Conservation (phyloP, 2,797 vertebrate genomes). For the Simalia tracyae region DNA sequence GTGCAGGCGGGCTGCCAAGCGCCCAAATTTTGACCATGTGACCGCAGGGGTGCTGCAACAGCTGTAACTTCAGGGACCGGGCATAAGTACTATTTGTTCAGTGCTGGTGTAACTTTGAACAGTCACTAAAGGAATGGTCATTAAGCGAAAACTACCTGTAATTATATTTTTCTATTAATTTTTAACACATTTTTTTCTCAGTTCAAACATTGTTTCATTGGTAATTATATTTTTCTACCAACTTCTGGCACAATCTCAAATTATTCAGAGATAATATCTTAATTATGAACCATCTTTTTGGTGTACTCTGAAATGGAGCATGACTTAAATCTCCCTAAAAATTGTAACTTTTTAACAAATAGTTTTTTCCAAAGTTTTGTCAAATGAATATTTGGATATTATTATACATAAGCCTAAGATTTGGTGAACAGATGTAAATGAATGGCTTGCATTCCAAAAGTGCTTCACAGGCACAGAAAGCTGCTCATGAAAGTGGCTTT, state of each 20-base stretch:
- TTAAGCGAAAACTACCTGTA: background rate
- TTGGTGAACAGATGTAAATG: background rate
- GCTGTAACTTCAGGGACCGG: background rate
- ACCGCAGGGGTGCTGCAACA: background rate
- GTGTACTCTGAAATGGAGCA: background rate
- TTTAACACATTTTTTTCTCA: background rate
- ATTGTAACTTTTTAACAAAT: background rate
- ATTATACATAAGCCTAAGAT: background rate
- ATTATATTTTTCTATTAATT: background rate
- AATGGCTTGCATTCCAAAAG: background rate
- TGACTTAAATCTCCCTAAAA: background rate
- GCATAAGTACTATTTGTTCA: background rate
- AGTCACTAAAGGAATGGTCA: background rate
- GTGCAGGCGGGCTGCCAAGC: background rate
- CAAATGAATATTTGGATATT: background rate
- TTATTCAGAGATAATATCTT: background rate
- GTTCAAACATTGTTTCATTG: background rate
- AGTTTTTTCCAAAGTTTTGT: background rate
- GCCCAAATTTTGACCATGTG: background rate
- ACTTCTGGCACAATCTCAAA: background rate
- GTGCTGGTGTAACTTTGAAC: background rate
- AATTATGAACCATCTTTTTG: background rate
- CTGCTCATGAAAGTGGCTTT: background rate
- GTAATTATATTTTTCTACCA: background rate
- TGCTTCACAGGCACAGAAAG: background rate